Evolutionary conservation across 2,888 invertebrate genomes (phyloP), one percentile per base, ranked within the genome.

Genomic region (Ectropis crepuscularia): DNA sequence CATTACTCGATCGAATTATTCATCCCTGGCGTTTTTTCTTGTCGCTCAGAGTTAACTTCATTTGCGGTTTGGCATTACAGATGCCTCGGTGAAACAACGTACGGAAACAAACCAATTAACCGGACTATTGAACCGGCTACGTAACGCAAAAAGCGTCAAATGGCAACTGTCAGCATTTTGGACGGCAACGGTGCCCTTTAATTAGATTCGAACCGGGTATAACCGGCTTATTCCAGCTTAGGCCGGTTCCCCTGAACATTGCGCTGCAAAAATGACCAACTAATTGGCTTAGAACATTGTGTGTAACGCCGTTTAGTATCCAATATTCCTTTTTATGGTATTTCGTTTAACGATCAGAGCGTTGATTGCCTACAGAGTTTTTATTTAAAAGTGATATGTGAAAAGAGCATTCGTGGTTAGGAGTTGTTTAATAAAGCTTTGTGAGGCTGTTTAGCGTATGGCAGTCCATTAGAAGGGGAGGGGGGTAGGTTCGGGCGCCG

Each of bases 171-270:
- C 90, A 90, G 90, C 90, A 76, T 88, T 90, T 90, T 80, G 86
- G 88, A 84, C 81, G 80, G 77, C 86, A 87, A 87, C 85, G 81
- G 82, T 82, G 87, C 83, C 88, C 88, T 90, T 90, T 92, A 91
- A 92, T 91, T 92, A 91, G 92, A 92, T 91, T 91, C 87, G 88
- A 88, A 85, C 82, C 82, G 87, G 82, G 80, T 81, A 86, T 90
- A 91, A 89, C 89, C 87, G 90, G 91, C 90, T 91, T 91, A 91
- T 82, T 84, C 85, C 88, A 84, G 91, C 90, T 92, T 87, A 90
- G 86, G 83, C 85, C 80, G 74, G 80, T 82, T 80, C 79, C 80
- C 80, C 83, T 81, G 83, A 82, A 85, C 80, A 82, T 81, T 87
- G 84, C 83, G 87, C 83, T 87, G 90, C 86, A 91, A 91, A 92